A percentile compares a stretch with the other conserved stretches of the same genome.
Evolutionary conservation across 2,797 vertebrate species (phyloP).

Genomic region (Labeo calbasu): DNA sequence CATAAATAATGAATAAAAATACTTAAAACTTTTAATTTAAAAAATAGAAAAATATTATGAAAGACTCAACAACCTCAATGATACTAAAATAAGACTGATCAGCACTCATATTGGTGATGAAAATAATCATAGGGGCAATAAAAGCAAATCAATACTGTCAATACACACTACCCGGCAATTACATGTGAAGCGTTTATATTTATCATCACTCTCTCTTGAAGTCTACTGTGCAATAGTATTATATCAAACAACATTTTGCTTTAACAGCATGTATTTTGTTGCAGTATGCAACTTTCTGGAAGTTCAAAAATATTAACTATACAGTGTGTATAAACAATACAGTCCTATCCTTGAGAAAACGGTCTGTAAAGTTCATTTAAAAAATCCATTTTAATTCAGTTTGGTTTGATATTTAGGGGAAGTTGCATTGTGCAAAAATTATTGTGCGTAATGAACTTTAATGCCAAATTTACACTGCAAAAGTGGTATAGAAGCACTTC

Average conservation of each 20-base stretch:
- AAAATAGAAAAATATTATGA: neutral
- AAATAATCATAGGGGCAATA: neutral
- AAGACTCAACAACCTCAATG: neutral
- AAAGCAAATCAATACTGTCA: conserved; percentile 20
- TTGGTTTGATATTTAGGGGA: neutral
- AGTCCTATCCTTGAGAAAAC: neutral
- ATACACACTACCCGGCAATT: neutral
- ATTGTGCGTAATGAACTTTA: neutral
- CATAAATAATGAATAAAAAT: neutral
- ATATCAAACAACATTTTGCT: neutral
- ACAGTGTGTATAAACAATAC: neutral
- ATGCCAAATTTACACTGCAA: neutral
- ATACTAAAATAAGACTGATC: neutral
- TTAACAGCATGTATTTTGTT: neutral
- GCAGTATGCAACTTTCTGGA: neutral
- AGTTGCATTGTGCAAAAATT: neutral
- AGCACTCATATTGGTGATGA: neutral
- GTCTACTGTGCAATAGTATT: neutral
- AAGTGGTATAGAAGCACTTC: neutral
- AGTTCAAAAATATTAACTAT: neutral
- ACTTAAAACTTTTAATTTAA: neutral
- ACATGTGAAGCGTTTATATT: neutral
- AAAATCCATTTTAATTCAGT: neutral
- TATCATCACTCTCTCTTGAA: neutral
- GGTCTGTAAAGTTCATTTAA: neutral